Percentiles rank a stretch among this genome's conserved stretches.
Evolutionary conservation across 2,113 vertebrate species (phyloP).

Genomic region (Balaeniceps rex): DNA sequence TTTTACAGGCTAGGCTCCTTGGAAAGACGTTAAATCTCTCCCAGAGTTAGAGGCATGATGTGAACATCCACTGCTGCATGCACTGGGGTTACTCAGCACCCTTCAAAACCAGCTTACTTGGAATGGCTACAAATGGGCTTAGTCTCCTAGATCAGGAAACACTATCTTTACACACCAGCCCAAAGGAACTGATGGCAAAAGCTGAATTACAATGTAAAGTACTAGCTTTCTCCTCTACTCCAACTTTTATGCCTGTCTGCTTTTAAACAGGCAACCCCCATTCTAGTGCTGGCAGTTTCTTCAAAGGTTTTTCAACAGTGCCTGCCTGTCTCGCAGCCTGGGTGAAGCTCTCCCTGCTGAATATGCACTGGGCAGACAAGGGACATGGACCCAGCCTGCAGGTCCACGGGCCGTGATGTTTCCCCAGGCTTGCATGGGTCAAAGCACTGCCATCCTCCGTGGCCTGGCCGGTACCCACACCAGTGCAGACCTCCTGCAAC

Average conservation of each 20-base stretch:
- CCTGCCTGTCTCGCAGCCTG: not conserved
- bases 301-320: not conserved
- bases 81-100: not conserved
- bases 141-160: not conserved
- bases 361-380: not conserved
- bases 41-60: not conserved
- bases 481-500: not conserved
- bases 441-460: not conserved
- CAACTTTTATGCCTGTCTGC: not conserved
- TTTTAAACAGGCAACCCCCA: not conserved
- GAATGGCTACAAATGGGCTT: not conserved
- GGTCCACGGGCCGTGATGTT: not conserved
- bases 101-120: not conserved
- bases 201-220: not conserved
- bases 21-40: not conserved
- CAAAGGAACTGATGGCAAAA: not conserved
- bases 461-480: fast-evolving
- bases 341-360: not conserved
- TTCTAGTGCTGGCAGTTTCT: not conserved
- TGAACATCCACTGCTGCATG: not conserved
- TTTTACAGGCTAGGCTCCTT: not conserved
- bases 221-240: not conserved
- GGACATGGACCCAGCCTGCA: not conserved
- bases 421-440: not conserved
- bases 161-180: not conserved